phyloP scores from a whole-genome alignment of 2,888 invertebrate species.

The Lordiphosa andalusiaca region DNA sequence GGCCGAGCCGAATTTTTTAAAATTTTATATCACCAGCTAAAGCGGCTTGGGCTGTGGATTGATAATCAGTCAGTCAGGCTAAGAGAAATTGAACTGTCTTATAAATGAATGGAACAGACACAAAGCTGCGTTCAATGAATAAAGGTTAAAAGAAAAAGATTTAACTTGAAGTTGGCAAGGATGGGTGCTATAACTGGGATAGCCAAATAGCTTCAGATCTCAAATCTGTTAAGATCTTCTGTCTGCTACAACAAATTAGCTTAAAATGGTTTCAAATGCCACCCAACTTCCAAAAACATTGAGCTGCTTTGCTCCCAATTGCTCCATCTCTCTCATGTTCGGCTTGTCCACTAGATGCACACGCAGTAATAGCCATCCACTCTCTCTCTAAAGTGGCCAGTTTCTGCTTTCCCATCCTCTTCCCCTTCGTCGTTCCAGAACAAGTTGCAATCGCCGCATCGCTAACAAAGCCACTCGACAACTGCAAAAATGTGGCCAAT shows the following conservation, averaged over 20 bases:
- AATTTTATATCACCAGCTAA: too few relatives aligned
- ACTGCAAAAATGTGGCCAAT: constrained; percentile 66
- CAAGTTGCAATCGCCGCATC: constrained; percentile 58
- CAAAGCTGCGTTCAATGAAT: too few relatives aligned
- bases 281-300: constrained; percentile 16
- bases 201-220: too few relatives aligned
- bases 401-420: constrained; percentile 18
- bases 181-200: too few relatives aligned
- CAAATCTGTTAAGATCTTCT: constrained; percentile 29
- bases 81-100: too few relatives aligned
- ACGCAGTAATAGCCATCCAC: neutral
- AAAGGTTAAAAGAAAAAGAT: too few relatives aligned
- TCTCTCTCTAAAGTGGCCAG: constrained; percentile 42
- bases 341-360: too few relatives aligned
- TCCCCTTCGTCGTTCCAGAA: constrained; percentile 34
- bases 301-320: constrained; percentile 44
- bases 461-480: constrained; percentile 67
- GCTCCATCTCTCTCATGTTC: neutral
- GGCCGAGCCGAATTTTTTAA: too few relatives aligned
- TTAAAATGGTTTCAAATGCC: constrained; percentile 49
- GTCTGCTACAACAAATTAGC: constrained; percentile 37
- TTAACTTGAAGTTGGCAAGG: too few relatives aligned
- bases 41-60: too few relatives aligned
- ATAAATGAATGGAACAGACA: too few relatives aligned
- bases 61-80: too few relatives aligned